phyloP scores from a whole-genome alignment of 2,113 vertebrate species.

The Nyctibius bracteatus region DNA sequence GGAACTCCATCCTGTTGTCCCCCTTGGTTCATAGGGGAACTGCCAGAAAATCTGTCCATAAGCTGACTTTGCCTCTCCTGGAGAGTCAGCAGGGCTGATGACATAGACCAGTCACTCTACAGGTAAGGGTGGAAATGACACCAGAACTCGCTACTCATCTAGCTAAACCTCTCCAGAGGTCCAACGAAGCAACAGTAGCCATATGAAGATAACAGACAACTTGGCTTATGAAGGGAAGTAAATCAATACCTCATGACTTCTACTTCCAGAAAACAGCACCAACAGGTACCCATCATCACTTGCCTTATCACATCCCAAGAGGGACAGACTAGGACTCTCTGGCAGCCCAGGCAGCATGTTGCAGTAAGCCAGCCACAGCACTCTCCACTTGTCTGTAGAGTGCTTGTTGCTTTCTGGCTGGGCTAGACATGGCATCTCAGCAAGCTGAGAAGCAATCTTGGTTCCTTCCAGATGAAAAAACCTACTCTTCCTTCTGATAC shows the following conservation, averaged over 20 bases:
- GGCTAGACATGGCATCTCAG: not conserved
- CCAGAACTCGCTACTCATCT: not conserved
- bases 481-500: not conserved
- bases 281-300: not conserved
- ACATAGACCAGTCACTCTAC: not conserved
- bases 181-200: not conserved
- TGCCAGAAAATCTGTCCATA: not conserved
- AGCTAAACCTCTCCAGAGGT: not conserved
- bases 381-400: not conserved
- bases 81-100: not conserved
- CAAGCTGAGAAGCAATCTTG: not conserved
- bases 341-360: rapidly evolving
- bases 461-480: not conserved
- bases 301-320: not conserved
- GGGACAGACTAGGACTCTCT: not conserved
- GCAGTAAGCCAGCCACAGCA: not conserved
- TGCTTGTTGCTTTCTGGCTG: not conserved
- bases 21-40: not conserved
- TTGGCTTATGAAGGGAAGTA: not conserved
- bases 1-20: not conserved
- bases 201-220: not conserved
- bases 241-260: not conserved
- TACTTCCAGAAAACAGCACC: not conserved
- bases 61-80: not conserved
- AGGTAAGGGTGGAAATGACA: not conserved